Evolutionary conservation across 2,888 invertebrate species (phyloP), one percentile per base, ranked within the genome.

Genomic region (Scaptomyza parva): DNA sequence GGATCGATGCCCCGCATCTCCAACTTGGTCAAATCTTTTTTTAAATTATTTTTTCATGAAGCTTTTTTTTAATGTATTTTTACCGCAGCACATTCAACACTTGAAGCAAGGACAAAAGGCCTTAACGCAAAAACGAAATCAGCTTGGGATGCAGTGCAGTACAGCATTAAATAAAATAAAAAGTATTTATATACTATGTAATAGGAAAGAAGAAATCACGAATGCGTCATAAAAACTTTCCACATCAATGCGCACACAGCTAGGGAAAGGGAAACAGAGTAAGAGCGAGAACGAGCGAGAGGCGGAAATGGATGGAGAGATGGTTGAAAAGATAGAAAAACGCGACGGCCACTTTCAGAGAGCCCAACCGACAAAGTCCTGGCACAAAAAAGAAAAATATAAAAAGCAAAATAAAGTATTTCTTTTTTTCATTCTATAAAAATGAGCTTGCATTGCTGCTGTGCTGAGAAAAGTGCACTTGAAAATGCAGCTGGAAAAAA

Each of bases 1-100:
- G 89, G 90, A 89, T 89, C 90, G 88, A 89, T 89, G 78, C 89
- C 89, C 89, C 89, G 89, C 90, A 89, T 89, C 90, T 89, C 89
- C 89, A 89, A 50, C 12, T 20, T 22, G 48, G 33, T 33, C 5
- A 18, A 7, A 30, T 45, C 35, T 39, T 14, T 57, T 50, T 28
- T 37, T 41, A 40, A 18, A 41, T 20, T 2, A 17, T 17, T 39
- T 33, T 14, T 28, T 37, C n/a, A n/a, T n/a, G n/a, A n/a, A n/a
- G n/a, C 12, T 5, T 33, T 12, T n/a, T 28, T 37, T 22, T 12
- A 28, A n/a, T n/a, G n/a, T n/a, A n/a, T n/a, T n/a, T n/a, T n/a
- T n/a, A 47, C 50, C 59, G 53, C 63, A 69, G 37, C 44, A 30
- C 52, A 47, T 55, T 58, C 71, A 70, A 54, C 70, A 80, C 70